These are phyloP conservation scores for Trilocha varians DNA, from an alignment of 2,888 invertebrate species.

Conservation along the genomic window DNA sequence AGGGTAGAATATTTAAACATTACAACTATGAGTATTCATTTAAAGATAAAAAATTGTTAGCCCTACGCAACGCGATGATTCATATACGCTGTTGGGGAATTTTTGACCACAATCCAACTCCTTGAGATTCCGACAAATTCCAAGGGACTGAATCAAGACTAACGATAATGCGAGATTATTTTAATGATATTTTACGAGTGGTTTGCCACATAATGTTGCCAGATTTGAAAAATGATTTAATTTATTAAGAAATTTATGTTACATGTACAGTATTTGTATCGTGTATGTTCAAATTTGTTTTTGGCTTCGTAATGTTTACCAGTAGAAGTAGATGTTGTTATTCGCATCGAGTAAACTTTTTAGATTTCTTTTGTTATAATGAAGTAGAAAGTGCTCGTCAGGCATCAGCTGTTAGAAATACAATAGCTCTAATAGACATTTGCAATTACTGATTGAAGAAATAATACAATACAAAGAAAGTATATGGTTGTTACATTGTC, in stretches of 20 bases:
- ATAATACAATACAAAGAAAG: conserved; percentile 35
- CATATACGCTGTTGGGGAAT: not conserved
- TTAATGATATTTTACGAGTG: conserved; percentile 1
- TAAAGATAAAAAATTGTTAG: not conserved
- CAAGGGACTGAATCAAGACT: not conserved
- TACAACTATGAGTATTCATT: too few relatives aligned
- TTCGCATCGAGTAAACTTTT: too few relatives aligned
- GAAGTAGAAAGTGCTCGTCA: conserved; percentile 36
- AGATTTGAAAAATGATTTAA: not conserved
- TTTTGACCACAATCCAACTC: not conserved
- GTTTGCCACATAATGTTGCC: not conserved
- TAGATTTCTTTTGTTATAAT: conserved; percentile 6
- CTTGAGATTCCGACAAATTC: not conserved
- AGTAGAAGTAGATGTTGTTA: too few relatives aligned
- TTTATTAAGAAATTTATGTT: conserved; percentile 1
- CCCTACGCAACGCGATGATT: not conserved
- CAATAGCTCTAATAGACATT: conserved; percentile 25
- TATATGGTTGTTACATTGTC: conserved; percentile 31
- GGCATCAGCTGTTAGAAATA: conserved; percentile 28
- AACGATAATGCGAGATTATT: conserved; percentile 1
- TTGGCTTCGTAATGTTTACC: too few relatives aligned
- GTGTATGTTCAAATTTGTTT: too few relatives aligned
- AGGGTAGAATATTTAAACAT: too few relatives aligned
- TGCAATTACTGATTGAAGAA: conserved; percentile 30
- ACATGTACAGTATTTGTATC: too few relatives aligned